Evolutionary conservation across 2,797 vertebrate genomes (phyloP).

Genomic region (Argyrosomus regius): DNA sequence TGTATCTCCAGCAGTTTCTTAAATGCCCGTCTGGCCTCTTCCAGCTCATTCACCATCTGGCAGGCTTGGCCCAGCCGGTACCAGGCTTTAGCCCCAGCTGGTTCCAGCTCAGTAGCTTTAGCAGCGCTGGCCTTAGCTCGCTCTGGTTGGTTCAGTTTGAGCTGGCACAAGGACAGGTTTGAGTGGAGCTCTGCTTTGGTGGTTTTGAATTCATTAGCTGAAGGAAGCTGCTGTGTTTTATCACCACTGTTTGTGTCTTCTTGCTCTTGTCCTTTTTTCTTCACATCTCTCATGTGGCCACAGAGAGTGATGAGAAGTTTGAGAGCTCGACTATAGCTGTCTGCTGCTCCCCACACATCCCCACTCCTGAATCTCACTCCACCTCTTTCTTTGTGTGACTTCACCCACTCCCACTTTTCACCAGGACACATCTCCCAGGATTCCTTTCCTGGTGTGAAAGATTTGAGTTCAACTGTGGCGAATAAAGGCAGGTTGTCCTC

Average conservation of each 20-base stretch:
- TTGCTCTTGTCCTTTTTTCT: slow-evolving; percentile 43
- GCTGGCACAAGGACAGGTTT: slow-evolving; percentile 92
- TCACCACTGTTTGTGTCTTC: slow-evolving; percentile 43
- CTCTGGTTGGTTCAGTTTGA: slow-evolving; percentile 86
- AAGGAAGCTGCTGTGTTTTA: slow-evolving; percentile 44
- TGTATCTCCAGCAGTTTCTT: slow-evolving; percentile 87
- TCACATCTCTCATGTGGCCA: slow-evolving; percentile 44
- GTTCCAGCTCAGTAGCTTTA: slow-evolving; percentile 87
- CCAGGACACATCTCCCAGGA: slow-evolving; percentile 87
- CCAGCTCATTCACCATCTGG: slow-evolving; percentile 88
- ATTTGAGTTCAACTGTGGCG: slow-evolving; percentile 83
- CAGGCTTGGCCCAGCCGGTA: slow-evolving; percentile 91
- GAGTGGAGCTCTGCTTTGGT: slow-evolving; percentile 89
- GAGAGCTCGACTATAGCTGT: slow-evolving; percentile 89
- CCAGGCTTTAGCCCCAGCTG: slow-evolving; percentile 88
- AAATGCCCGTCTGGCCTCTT: slow-evolving; percentile 86
- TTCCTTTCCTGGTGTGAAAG: slow-evolving; percentile 87
- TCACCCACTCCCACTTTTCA: slow-evolving; percentile 88
- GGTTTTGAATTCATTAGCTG: slow-evolving; percentile 74
- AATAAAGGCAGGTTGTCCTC: slow-evolving; percentile 50
- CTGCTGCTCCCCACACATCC: slow-evolving; percentile 87
- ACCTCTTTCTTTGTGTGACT: slow-evolving; percentile 86
- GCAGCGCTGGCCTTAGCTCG: slow-evolving; percentile 86
- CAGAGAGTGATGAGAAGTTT: slow-evolving; percentile 87
- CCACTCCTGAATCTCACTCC: slow-evolving; percentile 87